Evolutionary conservation across 2,888 invertebrate species (phyloP), one percentile per base, ranked within the genome.

Genomic region (Aphidoletes aphidimyza): DNA sequence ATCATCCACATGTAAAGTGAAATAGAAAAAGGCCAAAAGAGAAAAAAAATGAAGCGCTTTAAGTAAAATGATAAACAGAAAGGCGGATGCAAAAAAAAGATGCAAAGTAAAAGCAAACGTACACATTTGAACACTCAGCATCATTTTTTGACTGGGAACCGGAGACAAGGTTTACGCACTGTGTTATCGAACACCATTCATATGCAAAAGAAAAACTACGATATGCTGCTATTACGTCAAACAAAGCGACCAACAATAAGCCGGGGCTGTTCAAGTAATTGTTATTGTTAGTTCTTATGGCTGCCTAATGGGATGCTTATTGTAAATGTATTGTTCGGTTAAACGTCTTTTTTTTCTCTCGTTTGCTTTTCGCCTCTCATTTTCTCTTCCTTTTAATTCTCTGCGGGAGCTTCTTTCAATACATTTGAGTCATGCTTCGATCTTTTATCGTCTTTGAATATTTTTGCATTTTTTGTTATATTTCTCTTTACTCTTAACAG

Each of bases 151-250:
- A n/a, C n/a, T n/a, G n/a, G n/a, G n/a, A 8, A 69, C 11, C 17
- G 2, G n/a, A 9, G 37, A 37, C 36, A 81, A 19, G 19, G n/a
- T 81, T 81, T 19, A 81, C 37, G 81, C 81, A 37, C 14, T 81
- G 81, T n/a, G n/a, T 81, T 81, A 81, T 81, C 81, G 81, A 81
- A 81, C 19, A 81, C n/a, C 81, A 81, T 37, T 81, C 37, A 81
- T 81, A 81, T 81, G 81, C n/a, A n/a, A 81, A n/a, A n/a, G n/a
- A n/a, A n/a, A n/a, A 81, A 37, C 81, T 81, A 22, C 37, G 37
- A 81, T 81, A 37, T 81, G 37, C 37, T 81, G 81, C 26, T 22
- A 81, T 81, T 81, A 37, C 37, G 26, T 81, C 81, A 81, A 81
- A 81, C 81, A 81, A 81, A 81, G 22, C 37, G 37, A 22, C 37